Percentiles rank a stretch among this genome's conserved stretches.
Evolutionary conservation across 2,113 vertebrate species (phyloP).

Genomic region (Gopherus evgoodei): DNA sequence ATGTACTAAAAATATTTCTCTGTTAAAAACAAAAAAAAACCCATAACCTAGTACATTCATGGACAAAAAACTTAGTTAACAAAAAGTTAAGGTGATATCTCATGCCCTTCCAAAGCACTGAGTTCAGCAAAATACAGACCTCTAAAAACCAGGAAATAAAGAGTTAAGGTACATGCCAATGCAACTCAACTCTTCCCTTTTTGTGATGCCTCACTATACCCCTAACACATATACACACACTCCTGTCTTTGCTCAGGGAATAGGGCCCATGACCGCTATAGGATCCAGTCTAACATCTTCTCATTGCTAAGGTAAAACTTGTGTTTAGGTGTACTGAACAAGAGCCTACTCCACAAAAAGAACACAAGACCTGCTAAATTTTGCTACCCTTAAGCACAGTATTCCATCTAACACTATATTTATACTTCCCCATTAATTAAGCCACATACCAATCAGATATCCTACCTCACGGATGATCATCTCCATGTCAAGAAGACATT

Average conservation of each 20-base stretch:
- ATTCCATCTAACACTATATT: neutral
- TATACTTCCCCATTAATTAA: neutral
- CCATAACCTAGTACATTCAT: neutral
- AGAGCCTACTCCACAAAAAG: neutral
- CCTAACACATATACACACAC: neutral
- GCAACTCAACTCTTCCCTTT: too few relatives aligned
- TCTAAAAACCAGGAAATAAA: neutral
- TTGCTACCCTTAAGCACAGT: neutral
- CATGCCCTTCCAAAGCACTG: conserved; percentile 5
- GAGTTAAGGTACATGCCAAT: too few relatives aligned
- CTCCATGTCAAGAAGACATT: too few relatives aligned
- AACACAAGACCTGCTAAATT: neutral
- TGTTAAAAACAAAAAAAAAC: neutral
- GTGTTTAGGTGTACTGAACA: neutral
- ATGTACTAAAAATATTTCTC: neutral
- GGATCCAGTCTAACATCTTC: neutral
- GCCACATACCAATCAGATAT: neutral
- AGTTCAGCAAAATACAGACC: conserved; percentile 18
- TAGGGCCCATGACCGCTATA: neutral
- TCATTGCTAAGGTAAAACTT: neutral
- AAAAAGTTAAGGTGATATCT: neutral
- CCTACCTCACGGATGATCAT: too few relatives aligned
- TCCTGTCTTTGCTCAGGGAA: neutral
- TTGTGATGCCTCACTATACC: neutral
- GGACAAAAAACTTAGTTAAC: conserved; percentile 16